Conservation (phyloP, 2,797 vertebrate genomes). For the Tapera naevia region DNA sequence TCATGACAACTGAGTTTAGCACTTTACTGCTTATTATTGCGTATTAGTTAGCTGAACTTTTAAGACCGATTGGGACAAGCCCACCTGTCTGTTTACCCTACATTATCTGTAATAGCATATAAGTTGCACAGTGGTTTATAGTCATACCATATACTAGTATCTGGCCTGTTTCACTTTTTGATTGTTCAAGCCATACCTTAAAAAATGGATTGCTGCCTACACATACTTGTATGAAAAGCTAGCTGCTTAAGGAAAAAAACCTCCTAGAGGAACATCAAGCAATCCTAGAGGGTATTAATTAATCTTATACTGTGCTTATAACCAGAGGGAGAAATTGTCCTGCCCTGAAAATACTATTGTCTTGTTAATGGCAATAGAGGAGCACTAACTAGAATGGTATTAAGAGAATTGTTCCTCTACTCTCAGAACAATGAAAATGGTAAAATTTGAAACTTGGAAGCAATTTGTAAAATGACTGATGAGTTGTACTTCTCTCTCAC, state of each 20-base stretch:
- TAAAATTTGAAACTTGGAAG: neutral
- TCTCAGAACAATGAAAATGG: neutral
- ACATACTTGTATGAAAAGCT: neutral
- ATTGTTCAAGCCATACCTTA: neutral
- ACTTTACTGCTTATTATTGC: neutral
- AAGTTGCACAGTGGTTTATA: neutral
- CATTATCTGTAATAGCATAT: neutral
- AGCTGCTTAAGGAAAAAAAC: neutral
- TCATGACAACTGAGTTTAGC: neutral
- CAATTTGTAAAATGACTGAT: neutral
- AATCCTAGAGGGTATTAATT: neutral
- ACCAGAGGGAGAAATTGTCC: neutral
- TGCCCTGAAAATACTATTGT: neutral
- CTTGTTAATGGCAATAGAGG: neutral
- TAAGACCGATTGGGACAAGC: neutral
- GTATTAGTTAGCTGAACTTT: neutral
- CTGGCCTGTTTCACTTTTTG: neutral
- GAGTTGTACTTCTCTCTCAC: neutral
- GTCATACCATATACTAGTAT: neutral
- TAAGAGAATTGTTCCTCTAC: neutral
- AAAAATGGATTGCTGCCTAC: neutral
- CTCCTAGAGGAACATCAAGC: neutral
- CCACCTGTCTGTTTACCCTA: neutral
- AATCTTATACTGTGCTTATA: neutral
- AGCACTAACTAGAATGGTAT: neutral